Percentiles rank a stretch among this genome's conserved stretches.
Evolutionary conservation across 1,140 invertebrate species (phyloP).

Genomic region (Magallana ariakensis): DNA sequence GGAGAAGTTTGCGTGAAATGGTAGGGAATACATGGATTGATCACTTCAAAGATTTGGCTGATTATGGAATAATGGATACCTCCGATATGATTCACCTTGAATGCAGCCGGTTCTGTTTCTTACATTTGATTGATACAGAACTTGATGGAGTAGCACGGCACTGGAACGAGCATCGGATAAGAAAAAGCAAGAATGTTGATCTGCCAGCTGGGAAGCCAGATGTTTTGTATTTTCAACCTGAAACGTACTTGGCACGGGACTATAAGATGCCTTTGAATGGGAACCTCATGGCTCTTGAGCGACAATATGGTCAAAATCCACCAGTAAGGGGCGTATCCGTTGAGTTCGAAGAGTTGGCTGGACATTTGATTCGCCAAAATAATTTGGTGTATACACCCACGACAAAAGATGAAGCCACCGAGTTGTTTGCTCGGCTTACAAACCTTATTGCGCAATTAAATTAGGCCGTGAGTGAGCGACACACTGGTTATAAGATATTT

Average conservation of each 20-base stretch:
- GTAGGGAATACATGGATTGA: background rate
- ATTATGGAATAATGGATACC: constrained; percentile 22
- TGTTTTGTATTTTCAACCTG: constrained; percentile 46
- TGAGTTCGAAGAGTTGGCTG: background rate
- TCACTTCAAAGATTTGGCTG: constrained; percentile 29
- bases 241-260: background rate
- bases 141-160: background rate
- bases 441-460: too few relatives aligned
- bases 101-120: constrained; percentile 44
- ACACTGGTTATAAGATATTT: too few relatives aligned
- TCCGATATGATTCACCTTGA: constrained; percentile 29
- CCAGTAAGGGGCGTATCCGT: background rate
- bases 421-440: background rate
- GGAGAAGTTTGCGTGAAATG: constrained; percentile 4
- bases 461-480: too few relatives aligned
- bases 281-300: background rate
- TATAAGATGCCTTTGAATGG: constrained; percentile 6
- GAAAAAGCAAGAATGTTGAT: background rate
- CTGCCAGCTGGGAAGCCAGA: constrained; percentile 37
- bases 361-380: background rate
- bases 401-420: background rate
- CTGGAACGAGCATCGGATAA: constrained; percentile 43
- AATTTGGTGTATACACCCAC: background rate
- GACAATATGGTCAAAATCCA: background rate
- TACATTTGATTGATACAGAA: constrained; percentile 16